Base-by-base conservation (phyloP, 2,888 invertebrate species). In the Drosophila acutilabella region DNA sequence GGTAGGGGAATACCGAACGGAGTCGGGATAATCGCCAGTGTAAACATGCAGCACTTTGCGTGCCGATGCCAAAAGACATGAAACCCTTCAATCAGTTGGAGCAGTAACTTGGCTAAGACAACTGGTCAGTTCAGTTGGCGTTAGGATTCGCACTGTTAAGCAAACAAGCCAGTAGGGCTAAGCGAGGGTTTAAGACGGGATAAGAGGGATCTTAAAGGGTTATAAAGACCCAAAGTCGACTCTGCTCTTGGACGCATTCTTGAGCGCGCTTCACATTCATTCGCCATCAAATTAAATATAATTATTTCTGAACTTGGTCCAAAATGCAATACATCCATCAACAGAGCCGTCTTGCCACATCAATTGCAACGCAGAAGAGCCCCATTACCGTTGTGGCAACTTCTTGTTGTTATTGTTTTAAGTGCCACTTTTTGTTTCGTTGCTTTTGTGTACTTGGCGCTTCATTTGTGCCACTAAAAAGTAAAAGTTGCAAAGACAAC, bases 111-210 rank as follows among this genome's bases (percentile, higher is more conserved):
- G 50, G 56, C 60, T 69, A 66, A 59, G 51, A 71, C 73, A 68
- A 71, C 65, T 64, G 74, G 56, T 58, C 45, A 6, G 16, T 11
- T 11, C 16, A 71, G 41, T 42, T 45, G 64, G 81, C 89, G 89
- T 89, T 86, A 86, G 86, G 85, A 89, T 81, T 88, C 86, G 85
- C 86, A 85, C 86, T 70, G 89, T 76, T 81, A 77, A 85, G 59
- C 82, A 81, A 81, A 85, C 78, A 86, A 88, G 58, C 62, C 47
- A 14, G 11, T 3, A 1, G 18, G 33, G 20, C 20, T 20, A 38
- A 30, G 7, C 7, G 8, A 30, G 8, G 30, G 8, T 1, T 30
- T 8, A n/a, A 48, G 40, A n/a, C 33, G 5, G 40, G 4, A 40
- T 8, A 40, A 51, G 23, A 36, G 50, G 2, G 36, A 5, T 36